A percentile compares a stretch with the other conserved stretches of the same genome.
phyloP scores from a whole-genome alignment of 2,888 invertebrate genomes.

The Pandemis corylana region DNA sequence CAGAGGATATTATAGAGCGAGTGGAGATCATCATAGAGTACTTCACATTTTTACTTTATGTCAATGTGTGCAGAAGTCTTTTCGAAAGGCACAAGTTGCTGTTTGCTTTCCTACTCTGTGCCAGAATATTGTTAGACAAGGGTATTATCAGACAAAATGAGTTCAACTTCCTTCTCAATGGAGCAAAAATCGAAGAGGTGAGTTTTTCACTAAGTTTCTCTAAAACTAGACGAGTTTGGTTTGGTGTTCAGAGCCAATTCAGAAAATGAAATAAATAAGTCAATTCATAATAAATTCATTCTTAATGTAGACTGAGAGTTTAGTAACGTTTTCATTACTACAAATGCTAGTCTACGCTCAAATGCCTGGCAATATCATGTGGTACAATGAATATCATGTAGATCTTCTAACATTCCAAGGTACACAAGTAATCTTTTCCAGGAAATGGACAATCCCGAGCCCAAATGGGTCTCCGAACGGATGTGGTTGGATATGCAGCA shows the following conservation, averaged over 20 bases:
- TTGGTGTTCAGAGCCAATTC: too few species aligned
- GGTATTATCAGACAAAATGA: conserved; percentile 86
- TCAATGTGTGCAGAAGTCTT: conserved; percentile 94
- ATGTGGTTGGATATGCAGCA: conserved; percentile 94
- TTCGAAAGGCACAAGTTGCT: conserved; percentile 95
- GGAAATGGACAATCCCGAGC: conserved; percentile 89
- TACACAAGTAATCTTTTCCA: conserved; percentile 41
- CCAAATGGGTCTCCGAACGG: conserved; percentile 91
- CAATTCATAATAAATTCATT: too few species aligned
- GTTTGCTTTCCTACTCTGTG: conserved; percentile 91
- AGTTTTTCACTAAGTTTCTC: conserved; percentile 8
- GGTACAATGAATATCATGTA: neutral
- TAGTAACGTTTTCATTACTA: too few species aligned
- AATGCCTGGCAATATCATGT: too few species aligned
- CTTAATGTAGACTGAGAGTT: too few species aligned
- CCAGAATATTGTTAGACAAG: conserved; percentile 87
- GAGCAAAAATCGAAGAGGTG: conserved; percentile 86
- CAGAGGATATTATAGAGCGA: conserved; percentile 90
- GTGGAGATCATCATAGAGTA: conserved; percentile 91
- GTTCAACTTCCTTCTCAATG: conserved; percentile 91
- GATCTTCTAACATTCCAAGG: neutral
- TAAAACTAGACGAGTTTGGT: too few species aligned
- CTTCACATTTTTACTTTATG: conserved; percentile 93
- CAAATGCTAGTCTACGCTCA: too few species aligned
- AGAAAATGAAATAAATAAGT: too few species aligned